A percentile compares a stretch with the other conserved stretches of the same genome.
These are phyloP conservation scores for Dicentrarchus labrax DNA, from an alignment of 2,113 vertebrate species.

Conservation along the genomic window DNA sequence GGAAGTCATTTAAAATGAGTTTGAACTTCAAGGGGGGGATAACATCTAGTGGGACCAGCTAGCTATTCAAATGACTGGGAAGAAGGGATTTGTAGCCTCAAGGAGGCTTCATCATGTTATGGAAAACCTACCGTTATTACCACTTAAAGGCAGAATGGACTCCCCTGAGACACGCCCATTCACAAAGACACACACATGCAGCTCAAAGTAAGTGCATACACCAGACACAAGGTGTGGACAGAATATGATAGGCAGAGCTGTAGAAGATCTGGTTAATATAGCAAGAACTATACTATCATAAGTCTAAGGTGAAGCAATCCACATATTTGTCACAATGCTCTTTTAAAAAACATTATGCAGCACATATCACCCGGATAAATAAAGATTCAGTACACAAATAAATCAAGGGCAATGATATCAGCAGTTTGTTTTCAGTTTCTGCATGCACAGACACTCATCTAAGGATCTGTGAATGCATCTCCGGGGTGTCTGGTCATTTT, in stretches of 20 bases:
- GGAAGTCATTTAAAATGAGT: slow-evolving; percentile 79
- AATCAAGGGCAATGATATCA: background rate
- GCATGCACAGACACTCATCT: background rate
- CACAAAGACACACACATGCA: slow-evolving; percentile 16
- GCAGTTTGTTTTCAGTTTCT: background rate
- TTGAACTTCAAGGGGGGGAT: slow-evolving; percentile 69
- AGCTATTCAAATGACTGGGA: slow-evolving; percentile 65
- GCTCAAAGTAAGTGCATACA: background rate
- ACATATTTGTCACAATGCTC: background rate
- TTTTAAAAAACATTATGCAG: background rate
- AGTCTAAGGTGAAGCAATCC: background rate
- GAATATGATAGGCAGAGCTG: background rate
- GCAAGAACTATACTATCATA: too few species aligned
- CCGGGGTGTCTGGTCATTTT: slow-evolving; percentile 49
- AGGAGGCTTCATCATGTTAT: slow-evolving; percentile 53
- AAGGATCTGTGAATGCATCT: slow-evolving; percentile 9
- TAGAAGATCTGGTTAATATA: too few species aligned
- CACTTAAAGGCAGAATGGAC: slow-evolving; percentile 45
- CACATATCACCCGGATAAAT: background rate
- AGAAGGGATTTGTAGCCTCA: slow-evolving; percentile 54
- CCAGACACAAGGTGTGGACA: background rate
- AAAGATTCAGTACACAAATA: background rate
- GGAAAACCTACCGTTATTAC: slow-evolving; percentile 67
- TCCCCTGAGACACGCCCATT: slow-evolving; percentile 27
- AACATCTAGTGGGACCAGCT: slow-evolving; percentile 60